Conservation (phyloP, 2,797 vertebrate genomes). For the Darevskia mixta region DNA sequence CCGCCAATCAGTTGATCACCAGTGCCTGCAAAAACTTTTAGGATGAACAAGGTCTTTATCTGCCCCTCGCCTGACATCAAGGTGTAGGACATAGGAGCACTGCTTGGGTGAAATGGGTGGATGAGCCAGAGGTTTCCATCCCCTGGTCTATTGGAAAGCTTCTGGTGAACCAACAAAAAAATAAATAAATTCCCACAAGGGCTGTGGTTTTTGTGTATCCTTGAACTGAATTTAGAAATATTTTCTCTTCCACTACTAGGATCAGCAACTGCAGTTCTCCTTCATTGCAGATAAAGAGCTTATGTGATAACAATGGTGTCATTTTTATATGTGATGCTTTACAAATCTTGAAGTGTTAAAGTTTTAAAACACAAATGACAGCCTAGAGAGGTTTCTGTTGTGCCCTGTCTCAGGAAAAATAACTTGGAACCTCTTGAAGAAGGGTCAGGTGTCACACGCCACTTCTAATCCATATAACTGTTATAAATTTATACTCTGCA, state of each 20-base stretch:
- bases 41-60: no score
- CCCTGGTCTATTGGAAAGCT: neutral
- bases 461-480: neutral
- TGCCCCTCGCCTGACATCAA: no score
- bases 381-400: neutral
- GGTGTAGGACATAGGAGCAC: no score
- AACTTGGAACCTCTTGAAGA: neutral
- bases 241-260: neutral
- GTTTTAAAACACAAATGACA: constrained; percentile 4
- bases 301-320: neutral
- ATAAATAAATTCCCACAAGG: neutral
- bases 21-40: no score
- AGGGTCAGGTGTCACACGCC: neutral
- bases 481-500: neutral
- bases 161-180: neutral
- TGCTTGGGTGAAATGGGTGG: no score
- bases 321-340: neutral
- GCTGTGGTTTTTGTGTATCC: no score
- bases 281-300: neutral
- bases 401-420: neutral
- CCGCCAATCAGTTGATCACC: no score
- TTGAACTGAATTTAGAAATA: no score
- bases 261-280: neutral
- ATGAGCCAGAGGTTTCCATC: no score
- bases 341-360: neutral